Base-by-base conservation (phyloP, 2,888 invertebrate species). In the Drosophila fungiperda region DNA sequence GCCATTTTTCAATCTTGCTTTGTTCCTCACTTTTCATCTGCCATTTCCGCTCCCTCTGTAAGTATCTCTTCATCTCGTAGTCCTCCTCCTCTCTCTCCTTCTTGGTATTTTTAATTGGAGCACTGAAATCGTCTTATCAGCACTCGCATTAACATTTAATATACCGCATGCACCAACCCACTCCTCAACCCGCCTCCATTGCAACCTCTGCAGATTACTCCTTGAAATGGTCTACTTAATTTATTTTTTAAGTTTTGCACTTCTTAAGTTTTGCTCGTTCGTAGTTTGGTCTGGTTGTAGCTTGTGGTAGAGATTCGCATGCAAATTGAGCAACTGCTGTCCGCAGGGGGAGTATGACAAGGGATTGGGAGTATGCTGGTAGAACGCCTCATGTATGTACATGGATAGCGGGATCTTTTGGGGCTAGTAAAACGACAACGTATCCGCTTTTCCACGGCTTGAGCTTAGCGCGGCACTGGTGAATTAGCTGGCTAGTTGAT, bases 51-150 rank as follows among this genome's bases (percentile, higher is more conserved):
- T 78, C 57, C 12, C 57, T 1, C 26, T 38, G 57, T 11, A 11
- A 12, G 6, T 53, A 11, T 23, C 6, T 52, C 1, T 8, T 7
- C 9, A 4, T 15, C 9, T 20, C 57, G 2, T 2, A 26, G 26
- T 26, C 26, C 1, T 23, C 0, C 55, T n/a, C n/a, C 55, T n/a
- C n/a, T 12, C 8, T 5, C 2, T 85, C 53, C 17, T 7, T 4
- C 12, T 38, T n/a, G 81, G 66, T 64, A 61, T 78, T 78, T 75
- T 83, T 87, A 87, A 88, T 75, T 88, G 88, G 71, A 63, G 68
- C 79, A 70, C 68, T n/a, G 38, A 64, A 68, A 62, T 49, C 32
- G 33, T 49, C 59, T 67, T 35, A 42, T 72, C 64, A 58, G 74
- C 61, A 65, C 65, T 60, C 60, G 57, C 64, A 68, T 76, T 80